Evolutionary conservation across 2,113 vertebrate species (phyloP), one percentile per base, ranked within the genome.

Genomic region (Lota lota): DNA sequence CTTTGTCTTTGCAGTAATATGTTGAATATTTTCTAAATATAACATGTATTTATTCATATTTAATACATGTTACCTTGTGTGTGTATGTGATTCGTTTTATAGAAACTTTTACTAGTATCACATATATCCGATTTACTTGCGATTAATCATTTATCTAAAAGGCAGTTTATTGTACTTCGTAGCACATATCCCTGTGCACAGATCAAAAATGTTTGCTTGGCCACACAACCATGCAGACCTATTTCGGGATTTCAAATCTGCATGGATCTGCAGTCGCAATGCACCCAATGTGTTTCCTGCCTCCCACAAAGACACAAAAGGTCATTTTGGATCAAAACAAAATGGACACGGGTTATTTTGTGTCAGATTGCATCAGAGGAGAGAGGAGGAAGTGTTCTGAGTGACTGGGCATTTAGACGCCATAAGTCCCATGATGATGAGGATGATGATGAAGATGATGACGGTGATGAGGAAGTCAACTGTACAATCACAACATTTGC

Each of bases 321-420:
- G 76, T 79, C 79, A 78, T 81, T 74, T 69, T 75, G 75, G 78
- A 77, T 51, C 28, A 16, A 28, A 69, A 69, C 74, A 61, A 72
- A 73, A 75, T 50, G 17, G 59, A 86, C 72, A 74, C 62, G 17
- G 80, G 84, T 71, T 77, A 82, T 82, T 84, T 79, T 71, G 61
- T 86, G 85, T 85, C 80, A 76, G 68, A 79, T 69, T 56, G 5
- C 76, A 87, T 88, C 79, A 79, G 73, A 62, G 70, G 58, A 68
- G 69, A 70, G 74, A 81, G 65, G 77, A 82, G 65, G 72, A 69
- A 66, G 51, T 64, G 74, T 67, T 79, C 77, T 83, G 33, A 22
- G 69, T 77, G 74, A 69, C 77, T 2, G 64, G 63, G 70, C 80
- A 67, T 47, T 57, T 73, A 77, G 60, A 79, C 58, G 75, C 73